phyloP scores from a whole-genome alignment of 2,797 vertebrate genomes.

The Vireo griseus region DNA sequence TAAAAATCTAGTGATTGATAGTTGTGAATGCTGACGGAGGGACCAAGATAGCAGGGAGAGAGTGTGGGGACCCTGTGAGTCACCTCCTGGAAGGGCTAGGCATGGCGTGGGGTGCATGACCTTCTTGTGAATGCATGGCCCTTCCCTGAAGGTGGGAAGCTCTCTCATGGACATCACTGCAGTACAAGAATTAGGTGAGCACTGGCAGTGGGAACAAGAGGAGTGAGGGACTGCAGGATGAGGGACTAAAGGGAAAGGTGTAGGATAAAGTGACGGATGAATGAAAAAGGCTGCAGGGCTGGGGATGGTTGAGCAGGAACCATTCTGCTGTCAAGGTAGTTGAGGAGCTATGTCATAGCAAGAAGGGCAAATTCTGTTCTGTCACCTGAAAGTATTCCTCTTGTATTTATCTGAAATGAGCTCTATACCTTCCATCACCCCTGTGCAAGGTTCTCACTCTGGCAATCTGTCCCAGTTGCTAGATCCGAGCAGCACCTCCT shows the following conservation, averaged over 20 bases:
- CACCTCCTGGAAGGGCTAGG: not conserved
- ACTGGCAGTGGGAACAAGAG: not conserved
- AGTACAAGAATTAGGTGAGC: not conserved
- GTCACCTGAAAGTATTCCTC: not conserved
- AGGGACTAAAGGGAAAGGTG: not conserved
- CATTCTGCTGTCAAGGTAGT: not conserved
- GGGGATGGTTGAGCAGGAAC: not conserved
- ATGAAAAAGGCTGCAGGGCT: not conserved
- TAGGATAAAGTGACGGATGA: not conserved
- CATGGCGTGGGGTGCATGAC: fast-evolving
- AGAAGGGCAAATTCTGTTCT: not conserved
- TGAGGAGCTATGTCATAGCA: not conserved
- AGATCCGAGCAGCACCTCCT: not conserved
- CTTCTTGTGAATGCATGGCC: not conserved
- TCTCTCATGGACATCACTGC: fast-evolving
- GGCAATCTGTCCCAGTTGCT: not conserved
- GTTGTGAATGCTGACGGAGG: not conserved
- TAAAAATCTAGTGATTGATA: not conserved
- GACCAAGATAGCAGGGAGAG: not conserved
- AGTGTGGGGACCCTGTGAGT: not conserved
- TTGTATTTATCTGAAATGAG: not conserved
- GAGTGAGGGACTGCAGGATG: not conserved
- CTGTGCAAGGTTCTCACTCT: not conserved
- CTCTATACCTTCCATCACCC: not conserved
- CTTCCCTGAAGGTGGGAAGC: not conserved